Evolutionary conservation across 2,888 invertebrate genomes (phyloP), one percentile per base, ranked within the genome.

Genomic region (Phymatocera aterrima): DNA sequence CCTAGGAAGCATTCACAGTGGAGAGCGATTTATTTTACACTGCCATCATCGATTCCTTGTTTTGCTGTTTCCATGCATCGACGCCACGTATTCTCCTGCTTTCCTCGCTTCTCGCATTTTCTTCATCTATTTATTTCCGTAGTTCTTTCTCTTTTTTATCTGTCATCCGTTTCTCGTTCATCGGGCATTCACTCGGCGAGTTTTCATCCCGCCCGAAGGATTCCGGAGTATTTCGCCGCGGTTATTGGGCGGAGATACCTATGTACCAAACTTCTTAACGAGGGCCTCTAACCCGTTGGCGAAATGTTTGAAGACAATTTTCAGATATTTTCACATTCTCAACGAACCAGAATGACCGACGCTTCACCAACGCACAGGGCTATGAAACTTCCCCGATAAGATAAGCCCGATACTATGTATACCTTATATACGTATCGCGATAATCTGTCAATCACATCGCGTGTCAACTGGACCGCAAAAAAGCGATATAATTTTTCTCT

Each of bases 221-320:
- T 68, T 43, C 28, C 21, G 10, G 15, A 34, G 18, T 51, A 15
- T n/a, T 48, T 12, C 48, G 43, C n/a, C n/a, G n/a, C n/a, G 51
- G 18, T 34, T 37, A 34, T 34, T 18, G 34, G n/a, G 31, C 8
- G 12, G 31, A 18, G 48, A 51, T 34, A n/a, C n/a, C n/a, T n/a
- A n/a, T n/a, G n/a, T n/a, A n/a, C n/a, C n/a, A 72, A 72, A 48
- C 72, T 72, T 48, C 43, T 18, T 31, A 48, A 72, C 28, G 72
- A 51, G 48, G 18, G 72, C 46, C 28, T n/a, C 15, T 43, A 28
- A 46, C 5, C 46, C 18, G 1, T 46, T 15, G 24, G 34, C 43
- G 31, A 28, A 40, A 10, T 68, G 40, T 46, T 46, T 68, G 43
- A 8, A 37, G 37, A n/a, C 48, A 72, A 51, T 72, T 72, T 48